These are phyloP conservation scores for Andrena camellia DNA, from an alignment of 2,888 invertebrate species.

Conservation along the genomic window DNA sequence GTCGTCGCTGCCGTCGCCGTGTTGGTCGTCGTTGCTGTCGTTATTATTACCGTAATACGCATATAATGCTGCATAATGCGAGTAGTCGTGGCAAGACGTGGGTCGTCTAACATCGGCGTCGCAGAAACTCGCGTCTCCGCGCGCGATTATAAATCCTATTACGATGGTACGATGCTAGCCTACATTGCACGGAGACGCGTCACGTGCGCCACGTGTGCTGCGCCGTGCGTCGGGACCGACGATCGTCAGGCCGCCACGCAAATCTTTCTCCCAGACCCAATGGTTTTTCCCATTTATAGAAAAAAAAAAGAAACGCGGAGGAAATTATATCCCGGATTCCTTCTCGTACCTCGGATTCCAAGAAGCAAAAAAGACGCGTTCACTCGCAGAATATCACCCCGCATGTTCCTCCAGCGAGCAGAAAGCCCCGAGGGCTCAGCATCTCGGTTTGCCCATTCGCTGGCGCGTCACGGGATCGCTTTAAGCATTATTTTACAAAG, in stretches of 20 bases:
- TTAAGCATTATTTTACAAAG: slow-evolving; percentile 73
- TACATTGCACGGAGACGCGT: slow-evolving; percentile 20
- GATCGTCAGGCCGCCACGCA: background rate
- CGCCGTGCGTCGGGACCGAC: background rate
- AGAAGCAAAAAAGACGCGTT: too few species aligned
- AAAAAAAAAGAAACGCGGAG: background rate
- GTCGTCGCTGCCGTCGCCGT: slow-evolving; percentile 15
- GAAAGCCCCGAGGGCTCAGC: background rate
- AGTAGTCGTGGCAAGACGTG: slow-evolving; percentile 69
- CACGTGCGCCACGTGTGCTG: background rate
- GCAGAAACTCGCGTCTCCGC: slow-evolving; percentile 65
- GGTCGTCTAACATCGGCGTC: slow-evolving; percentile 66
- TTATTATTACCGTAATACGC: slow-evolving; percentile 75
- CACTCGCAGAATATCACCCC: background rate
- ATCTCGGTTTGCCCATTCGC: background rate
- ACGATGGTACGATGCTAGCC: slow-evolving; percentile 59
- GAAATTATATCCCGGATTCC: background rate
- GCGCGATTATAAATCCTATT: slow-evolving; percentile 71
- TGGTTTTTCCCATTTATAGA: background rate
- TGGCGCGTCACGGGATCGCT: slow-evolving; percentile 51
- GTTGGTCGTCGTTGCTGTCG: slow-evolving; percentile 59
- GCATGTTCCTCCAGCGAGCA: too few species aligned
- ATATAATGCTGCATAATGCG: slow-evolving; percentile 72
- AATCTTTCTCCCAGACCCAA: background rate
- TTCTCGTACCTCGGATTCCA: too few species aligned